Conservation (phyloP, 1,140 invertebrate genomes). For the Atta texana region DNA sequence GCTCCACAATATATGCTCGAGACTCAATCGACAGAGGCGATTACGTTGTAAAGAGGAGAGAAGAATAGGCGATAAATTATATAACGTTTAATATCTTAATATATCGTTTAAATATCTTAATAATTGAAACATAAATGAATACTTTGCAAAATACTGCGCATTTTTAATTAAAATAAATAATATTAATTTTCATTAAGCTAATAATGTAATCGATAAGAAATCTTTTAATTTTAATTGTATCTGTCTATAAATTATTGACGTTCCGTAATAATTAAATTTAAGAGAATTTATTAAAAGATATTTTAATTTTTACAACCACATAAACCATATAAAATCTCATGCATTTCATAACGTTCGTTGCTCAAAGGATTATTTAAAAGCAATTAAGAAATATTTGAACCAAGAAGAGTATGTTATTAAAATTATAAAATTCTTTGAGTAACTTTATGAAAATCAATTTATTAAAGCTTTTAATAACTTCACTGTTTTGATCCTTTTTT, state of each 20-base stretch:
- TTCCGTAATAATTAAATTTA: neutral
- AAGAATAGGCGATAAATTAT: conserved; percentile 5
- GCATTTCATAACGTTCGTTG: neutral
- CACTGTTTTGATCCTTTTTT: neutral
- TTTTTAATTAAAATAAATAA: neutral
- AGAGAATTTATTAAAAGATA: neutral
- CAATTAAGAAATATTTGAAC: conserved; percentile 2
- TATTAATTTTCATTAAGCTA: neutral
- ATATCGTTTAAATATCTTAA: neutral
- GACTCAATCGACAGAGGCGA: neutral
- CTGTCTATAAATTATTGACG: neutral
- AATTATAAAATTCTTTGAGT: neutral
- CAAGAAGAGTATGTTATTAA: conserved; percentile 20
- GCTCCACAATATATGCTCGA: conserved; percentile 27
- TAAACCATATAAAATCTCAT: neutral
- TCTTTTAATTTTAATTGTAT: conserved; percentile 14
- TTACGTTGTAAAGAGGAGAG: neutral
- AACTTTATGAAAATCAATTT: neutral
- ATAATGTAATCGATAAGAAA: conserved; percentile 1
- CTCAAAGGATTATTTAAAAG: neutral
- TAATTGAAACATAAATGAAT: neutral
- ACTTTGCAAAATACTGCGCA: neutral
- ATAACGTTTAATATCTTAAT: neutral
- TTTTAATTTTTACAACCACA: neutral
- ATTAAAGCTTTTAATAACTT: neutral